A percentile compares a stretch with the other conserved stretches of the same genome.
phyloP scores from a whole-genome alignment of 2,113 vertebrate species.

The Hylia prasina region DNA sequence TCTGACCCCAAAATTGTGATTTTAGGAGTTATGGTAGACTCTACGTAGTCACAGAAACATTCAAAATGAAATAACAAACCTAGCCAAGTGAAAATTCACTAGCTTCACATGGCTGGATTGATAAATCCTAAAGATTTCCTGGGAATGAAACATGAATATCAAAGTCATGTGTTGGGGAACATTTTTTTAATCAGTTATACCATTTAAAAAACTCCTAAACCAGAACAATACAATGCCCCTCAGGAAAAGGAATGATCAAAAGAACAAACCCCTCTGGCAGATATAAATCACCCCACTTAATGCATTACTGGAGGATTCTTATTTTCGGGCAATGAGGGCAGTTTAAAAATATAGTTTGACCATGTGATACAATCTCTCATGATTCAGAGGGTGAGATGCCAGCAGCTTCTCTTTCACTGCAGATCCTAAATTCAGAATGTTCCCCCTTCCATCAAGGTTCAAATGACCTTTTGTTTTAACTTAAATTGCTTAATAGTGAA shows the following conservation, averaged over 20 bases:
- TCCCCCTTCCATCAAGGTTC: not conserved
- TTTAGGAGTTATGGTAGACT: not conserved
- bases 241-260: conserved; percentile 53
- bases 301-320: conserved; percentile 3
- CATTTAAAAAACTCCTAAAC: conserved; percentile 29
- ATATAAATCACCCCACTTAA: conserved; percentile 56
- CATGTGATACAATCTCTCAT: not conserved
- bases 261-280: conserved; percentile 30
- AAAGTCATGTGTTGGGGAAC: conserved; percentile 49
- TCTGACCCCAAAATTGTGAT: not conserved
- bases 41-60: not conserved
- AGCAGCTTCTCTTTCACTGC: not conserved
- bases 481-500: not conserved
- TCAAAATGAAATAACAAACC: not conserved
- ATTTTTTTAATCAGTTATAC: conserved; percentile 57
- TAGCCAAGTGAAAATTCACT: not conserved
- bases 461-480: not conserved
- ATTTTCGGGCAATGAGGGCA: not conserved
- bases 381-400: not conserved
- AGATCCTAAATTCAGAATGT: not conserved
- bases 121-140: conserved; percentile 40
- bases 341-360: not conserved
- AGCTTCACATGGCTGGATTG: not conserved
- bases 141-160: conserved; percentile 34
- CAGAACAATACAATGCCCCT: conserved; percentile 29